Evolutionary conservation across 2,797 vertebrate species (phyloP).

Genomic region (Phaenicophaeus curvirostris): DNA sequence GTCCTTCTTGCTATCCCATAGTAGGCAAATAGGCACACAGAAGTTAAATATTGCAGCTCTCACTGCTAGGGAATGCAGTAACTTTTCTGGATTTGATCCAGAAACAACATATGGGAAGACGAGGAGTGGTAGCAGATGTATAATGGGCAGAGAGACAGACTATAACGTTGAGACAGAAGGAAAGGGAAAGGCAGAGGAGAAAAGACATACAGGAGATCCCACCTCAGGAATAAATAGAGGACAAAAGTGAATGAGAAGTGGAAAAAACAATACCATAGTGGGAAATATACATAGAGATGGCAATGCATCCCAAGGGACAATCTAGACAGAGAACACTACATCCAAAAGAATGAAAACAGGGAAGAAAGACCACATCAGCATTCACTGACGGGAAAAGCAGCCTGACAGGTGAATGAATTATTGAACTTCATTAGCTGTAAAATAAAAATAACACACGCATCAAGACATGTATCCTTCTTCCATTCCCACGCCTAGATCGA

Average conservation of each 20-base stretch:
- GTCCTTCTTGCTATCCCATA: rapidly evolving
- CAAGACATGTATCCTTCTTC: background rate
- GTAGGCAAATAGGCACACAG: rapidly evolving
- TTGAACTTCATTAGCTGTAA: background rate
- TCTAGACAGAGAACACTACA: background rate
- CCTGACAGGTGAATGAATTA: slow-evolving; percentile 4
- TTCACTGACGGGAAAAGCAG: background rate
- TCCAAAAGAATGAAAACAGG: background rate
- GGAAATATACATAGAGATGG: background rate
- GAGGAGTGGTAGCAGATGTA: background rate
- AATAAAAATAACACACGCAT: background rate
- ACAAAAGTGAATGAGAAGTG: background rate
- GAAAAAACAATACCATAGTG: background rate
- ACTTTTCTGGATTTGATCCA: background rate
- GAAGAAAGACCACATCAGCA: background rate
- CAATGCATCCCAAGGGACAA: background rate
- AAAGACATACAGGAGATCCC: background rate
- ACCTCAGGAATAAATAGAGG: background rate
- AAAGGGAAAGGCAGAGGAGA: background rate
- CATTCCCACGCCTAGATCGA: background rate
- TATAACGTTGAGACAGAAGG: background rate
- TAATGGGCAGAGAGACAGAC: background rate
- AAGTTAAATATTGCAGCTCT: background rate
- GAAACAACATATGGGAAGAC: background rate
- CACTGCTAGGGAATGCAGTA: background rate